phyloP scores from a whole-genome alignment of 2,888 invertebrate species.

The Pseudeuparius sepicola region DNA sequence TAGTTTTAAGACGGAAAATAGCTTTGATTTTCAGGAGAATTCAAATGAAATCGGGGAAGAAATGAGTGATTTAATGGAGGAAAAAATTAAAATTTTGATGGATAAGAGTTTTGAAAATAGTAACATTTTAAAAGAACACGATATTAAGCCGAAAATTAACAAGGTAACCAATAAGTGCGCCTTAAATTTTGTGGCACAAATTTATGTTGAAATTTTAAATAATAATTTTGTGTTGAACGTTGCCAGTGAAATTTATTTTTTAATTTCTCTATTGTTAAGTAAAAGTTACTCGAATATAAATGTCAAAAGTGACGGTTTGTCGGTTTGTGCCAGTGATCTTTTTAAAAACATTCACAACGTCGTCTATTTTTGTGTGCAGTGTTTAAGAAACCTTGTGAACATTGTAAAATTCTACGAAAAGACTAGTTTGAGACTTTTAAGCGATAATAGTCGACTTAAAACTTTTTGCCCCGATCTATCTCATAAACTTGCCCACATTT shows the following conservation, averaged over 20 bases:
- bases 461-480: conserved; percentile 45
- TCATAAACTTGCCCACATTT: conserved; percentile 28
- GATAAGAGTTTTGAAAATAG: conserved; percentile 16
- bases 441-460: conserved; percentile 55
- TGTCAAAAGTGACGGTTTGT: conserved; percentile 1
- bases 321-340: no score
- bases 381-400: conserved; percentile 50
- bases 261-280: conserved; percentile 53
- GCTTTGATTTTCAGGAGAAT: conserved; percentile 29
- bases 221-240: conserved; percentile 54
- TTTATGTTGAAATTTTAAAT: conserved; percentile 51
- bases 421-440: conserved; percentile 54
- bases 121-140: conserved; percentile 20
- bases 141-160: conserved; percentile 38
- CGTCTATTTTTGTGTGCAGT: conserved; percentile 63
- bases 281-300: conserved; percentile 40
- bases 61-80: conserved; percentile 25
- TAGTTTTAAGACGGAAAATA: conserved; percentile 27
- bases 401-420: conserved; percentile 52
- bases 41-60: conserved; percentile 21
- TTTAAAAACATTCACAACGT: conserved; percentile 51
- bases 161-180: conserved; percentile 44
- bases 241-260: conserved; percentile 58
- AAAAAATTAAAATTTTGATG: conserved; percentile 25
- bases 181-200: conserved; percentile 45